Conservation (phyloP, 2,797 vertebrate genomes). For the Melopsittacus undulatus region DNA sequence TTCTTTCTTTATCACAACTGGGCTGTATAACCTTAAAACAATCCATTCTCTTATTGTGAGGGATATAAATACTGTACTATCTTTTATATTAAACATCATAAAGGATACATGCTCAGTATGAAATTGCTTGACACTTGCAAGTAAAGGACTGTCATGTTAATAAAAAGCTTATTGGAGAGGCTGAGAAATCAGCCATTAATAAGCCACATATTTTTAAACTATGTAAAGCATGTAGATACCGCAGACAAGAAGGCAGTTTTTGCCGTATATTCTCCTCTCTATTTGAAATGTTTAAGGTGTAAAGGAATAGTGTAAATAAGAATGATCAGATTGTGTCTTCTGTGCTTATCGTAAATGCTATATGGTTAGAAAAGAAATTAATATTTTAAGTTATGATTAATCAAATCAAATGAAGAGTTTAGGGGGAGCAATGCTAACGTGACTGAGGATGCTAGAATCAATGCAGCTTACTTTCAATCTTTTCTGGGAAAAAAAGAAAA, state of each 20-base stretch:
- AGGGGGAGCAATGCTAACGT: accelerated
- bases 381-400: background rate
- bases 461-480: background rate
- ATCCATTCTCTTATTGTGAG: slow-evolving; percentile 75
- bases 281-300: slow-evolving; percentile 14
- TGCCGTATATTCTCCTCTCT: slow-evolving; percentile 64
- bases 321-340: background rate
- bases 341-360: background rate
- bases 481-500: background rate
- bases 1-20: slow-evolving; percentile 78
- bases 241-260: slow-evolving; percentile 62
- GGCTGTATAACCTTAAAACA: slow-evolving; percentile 79
- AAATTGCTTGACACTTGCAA: slow-evolving; percentile 59
- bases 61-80: slow-evolving; percentile 76
- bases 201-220: slow-evolving; percentile 77
- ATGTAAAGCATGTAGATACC: slow-evolving; percentile 75
- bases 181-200: slow-evolving; percentile 73
- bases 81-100: slow-evolving; percentile 75
- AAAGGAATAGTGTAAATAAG: slow-evolving; percentile 44
- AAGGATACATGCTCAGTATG: slow-evolving; percentile 48
- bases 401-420: background rate
- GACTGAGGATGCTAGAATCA: background rate
- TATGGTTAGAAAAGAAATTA: background rate
- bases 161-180: slow-evolving; percentile 73
- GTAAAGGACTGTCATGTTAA: slow-evolving; percentile 72